A percentile compares a stretch with the other conserved stretches of the same genome.
phyloP scores from a whole-genome alignment of 2,113 vertebrate species.

The Tretioscincus oriximinensis region DNA sequence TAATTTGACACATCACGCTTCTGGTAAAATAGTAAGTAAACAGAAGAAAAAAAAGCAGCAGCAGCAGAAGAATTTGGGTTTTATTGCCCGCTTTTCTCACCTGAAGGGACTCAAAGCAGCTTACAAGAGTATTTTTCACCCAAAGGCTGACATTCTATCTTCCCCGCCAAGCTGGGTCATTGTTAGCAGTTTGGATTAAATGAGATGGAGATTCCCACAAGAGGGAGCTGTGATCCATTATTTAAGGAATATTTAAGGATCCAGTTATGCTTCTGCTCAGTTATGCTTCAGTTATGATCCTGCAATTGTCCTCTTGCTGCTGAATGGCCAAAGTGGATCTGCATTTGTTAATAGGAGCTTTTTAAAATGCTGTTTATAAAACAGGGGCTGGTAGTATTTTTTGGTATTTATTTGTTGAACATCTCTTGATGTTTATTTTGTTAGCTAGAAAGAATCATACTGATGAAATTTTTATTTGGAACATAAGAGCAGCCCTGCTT shows the following conservation, averaged over 20 bases:
- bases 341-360: neutral
- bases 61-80: no score
- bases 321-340: neutral
- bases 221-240: conserved; percentile 7
- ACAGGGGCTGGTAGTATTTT: no score
- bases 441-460: neutral
- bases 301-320: neutral
- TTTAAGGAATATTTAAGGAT: neutral
- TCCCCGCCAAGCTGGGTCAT: neutral
- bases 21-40: no score
- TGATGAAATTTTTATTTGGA: neutral
- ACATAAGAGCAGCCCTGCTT: neutral
- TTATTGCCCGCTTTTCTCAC: no score
- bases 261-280: neutral
- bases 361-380: neutral
- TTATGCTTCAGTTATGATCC: no score
- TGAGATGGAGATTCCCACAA: neutral
- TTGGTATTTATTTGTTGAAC: neutral
- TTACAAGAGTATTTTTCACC: no score
- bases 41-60: no score
- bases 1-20: no score
- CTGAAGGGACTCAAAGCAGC: no score
- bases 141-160: no score
- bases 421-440: neutral
- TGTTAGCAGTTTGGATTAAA: neutral